A percentile compares a stretch with the other conserved stretches of the same genome.
These are phyloP conservation scores for Paracanthobrama guichenoti DNA, from an alignment of 2,113 vertebrate genomes.

Conservation along the genomic window DNA sequence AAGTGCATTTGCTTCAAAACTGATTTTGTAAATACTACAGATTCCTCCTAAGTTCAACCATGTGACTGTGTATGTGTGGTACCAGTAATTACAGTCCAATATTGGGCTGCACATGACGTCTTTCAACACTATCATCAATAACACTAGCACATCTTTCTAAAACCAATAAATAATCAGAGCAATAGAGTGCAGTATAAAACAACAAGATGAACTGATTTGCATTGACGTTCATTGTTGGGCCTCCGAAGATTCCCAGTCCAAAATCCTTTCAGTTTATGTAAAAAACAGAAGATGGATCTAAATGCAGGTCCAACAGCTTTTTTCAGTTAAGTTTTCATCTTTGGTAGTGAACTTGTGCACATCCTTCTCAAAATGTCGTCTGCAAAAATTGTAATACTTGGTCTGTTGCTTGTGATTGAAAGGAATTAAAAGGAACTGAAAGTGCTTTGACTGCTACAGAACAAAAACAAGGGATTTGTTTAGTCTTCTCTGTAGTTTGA, in stretches of 20 bases:
- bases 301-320: not conserved
- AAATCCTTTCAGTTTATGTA: constrained; percentile 18
- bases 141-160: constrained; percentile 45
- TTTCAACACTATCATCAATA: constrained; percentile 52
- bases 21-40: constrained; percentile 51
- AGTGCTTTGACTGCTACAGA: constrained; percentile 75
- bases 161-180: constrained; percentile 76
- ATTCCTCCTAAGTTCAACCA: constrained; percentile 32
- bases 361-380: constrained; percentile 51
- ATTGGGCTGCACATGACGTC: not conserved
- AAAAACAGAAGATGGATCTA: constrained; percentile 27
- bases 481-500: constrained; percentile 39
- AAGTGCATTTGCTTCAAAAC: constrained; percentile 73
- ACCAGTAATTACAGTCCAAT: constrained; percentile 14
- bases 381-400: constrained; percentile 54
- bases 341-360: constrained; percentile 72
- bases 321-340: constrained; percentile 63
- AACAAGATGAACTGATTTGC: constrained; percentile 46
- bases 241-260: not conserved
- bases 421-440: constrained; percentile 52
- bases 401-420: constrained; percentile 37
- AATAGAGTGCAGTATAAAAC: constrained; percentile 62
- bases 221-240: constrained; percentile 42
- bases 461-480: constrained; percentile 48
- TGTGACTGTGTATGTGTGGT: not conserved